Conservation (phyloP, 2,797 vertebrate genomes). For the Enoplosus armatus region DNA sequence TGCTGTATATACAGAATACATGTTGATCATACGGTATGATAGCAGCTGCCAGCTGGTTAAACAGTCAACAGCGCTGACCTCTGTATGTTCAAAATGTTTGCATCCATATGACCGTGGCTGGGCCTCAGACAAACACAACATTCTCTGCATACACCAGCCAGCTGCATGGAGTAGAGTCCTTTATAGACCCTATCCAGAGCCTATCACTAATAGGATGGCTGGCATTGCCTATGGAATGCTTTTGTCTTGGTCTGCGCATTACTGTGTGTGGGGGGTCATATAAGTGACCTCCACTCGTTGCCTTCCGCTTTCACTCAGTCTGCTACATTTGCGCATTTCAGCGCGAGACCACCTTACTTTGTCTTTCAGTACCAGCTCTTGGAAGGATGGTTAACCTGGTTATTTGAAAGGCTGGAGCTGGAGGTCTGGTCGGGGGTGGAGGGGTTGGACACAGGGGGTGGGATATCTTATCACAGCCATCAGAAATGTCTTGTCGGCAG, state of each 20-base stretch:
- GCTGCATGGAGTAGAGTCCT: conserved; percentile 59
- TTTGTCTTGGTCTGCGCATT: conserved; percentile 72
- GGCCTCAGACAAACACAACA: conserved; percentile 70
- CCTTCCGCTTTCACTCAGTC: conserved; percentile 88
- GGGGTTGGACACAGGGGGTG: conserved; percentile 75
- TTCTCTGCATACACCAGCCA: conserved; percentile 62
- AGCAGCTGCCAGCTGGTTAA: conserved; percentile 71
- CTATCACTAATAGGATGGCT: conserved; percentile 75
- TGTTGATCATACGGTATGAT: conserved; percentile 45
- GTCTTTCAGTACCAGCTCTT: conserved; percentile 89
- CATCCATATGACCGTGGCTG: conserved; percentile 49
- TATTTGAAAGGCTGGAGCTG: conserved; percentile 80
- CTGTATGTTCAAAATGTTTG: conserved; percentile 56
- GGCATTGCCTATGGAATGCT: conserved; percentile 76
- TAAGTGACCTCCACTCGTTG: conserved; percentile 66
- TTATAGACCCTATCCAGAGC: conserved; percentile 62
- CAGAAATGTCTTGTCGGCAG: conserved; percentile 91
- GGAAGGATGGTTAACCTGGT: conserved; percentile 86
- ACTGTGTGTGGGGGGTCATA: conserved; percentile 74
- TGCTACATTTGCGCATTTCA: conserved; percentile 84
- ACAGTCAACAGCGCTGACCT: conserved; percentile 65
- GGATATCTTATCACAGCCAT: conserved; percentile 90
- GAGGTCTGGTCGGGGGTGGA: conserved; percentile 65
- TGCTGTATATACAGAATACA: conserved; percentile 23
- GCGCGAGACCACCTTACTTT: conserved; percentile 87